Evolutionary conservation across 2,888 invertebrate genomes (phyloP), one percentile per base, ranked within the genome.

Genomic region (Ectropis crepuscularia): DNA sequence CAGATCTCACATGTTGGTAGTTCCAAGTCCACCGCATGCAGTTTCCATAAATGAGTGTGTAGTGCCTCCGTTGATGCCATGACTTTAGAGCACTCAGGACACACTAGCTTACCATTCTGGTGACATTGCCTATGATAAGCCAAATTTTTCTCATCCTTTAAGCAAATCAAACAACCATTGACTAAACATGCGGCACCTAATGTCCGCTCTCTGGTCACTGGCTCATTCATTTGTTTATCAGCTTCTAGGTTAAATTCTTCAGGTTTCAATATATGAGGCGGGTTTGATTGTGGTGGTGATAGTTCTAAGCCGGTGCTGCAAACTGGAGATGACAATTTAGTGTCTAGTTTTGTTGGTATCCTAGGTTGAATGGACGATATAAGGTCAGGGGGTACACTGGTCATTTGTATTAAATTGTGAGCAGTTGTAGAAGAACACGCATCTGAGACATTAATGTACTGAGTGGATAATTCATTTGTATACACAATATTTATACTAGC

Each of bases 1-100:
- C 97, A 97, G 67, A 95, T 89, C 73, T 95, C 94, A 85, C 97
- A 98, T 2, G 95, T 94, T 54, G 95, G 96, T 49, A 98, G 84
- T 77, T 97, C 98, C 93, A 97, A 94, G 78, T 97, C 97, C 8
- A 97, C 93, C 51, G 94, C 92, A 81, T 98, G 97, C 0, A 88
- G 78, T 54, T 95, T 94, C 97, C 97, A 98, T 51, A 97, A 88
- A 80, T 98, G 98, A 5, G 95, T 94, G 65, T 96, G 95, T n/a
- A 97, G 80, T 0, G 94, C 92, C 72, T 95, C 95, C 93, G 96
- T 96, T 7, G 93, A 93, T 0, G 82, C 74, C 75, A 93, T 94
- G 10, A 84, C 77, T 64, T 89, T 89, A 0, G 91, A 87, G 82
- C 97, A 97, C 79, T 96, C 95, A 0, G 94, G 94, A 84, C 97